These are phyloP conservation scores for Notolabrus celidotus DNA, from an alignment of 2,797 vertebrate species.

Conservation along the genomic window DNA sequence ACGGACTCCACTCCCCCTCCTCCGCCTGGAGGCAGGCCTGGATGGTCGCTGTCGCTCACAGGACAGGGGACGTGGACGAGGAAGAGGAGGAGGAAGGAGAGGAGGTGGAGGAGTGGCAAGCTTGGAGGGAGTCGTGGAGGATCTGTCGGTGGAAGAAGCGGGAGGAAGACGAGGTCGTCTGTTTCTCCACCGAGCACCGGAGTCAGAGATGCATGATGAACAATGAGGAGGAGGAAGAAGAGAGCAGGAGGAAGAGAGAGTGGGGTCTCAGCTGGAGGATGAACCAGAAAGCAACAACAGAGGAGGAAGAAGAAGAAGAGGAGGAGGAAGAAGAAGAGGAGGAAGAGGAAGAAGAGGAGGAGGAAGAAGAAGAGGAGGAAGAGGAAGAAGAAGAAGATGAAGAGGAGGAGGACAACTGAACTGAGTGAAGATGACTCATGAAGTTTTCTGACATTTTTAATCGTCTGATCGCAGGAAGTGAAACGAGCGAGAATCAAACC, in stretches of 20 bases:
- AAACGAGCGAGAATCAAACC: neutral
- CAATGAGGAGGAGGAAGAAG: conserved; percentile 3
- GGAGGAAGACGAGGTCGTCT: conserved; percentile 51
- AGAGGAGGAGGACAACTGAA: neutral
- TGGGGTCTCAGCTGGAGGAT: conserved; percentile 74
- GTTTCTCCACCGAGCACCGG: conserved; percentile 61
- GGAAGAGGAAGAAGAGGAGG: neutral
- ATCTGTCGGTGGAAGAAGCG: conserved; percentile 50
- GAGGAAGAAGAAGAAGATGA: fast-evolving
- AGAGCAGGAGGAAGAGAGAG: neutral
- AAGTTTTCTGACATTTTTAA: too few species aligned
- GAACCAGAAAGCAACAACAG: conserved; percentile 1
- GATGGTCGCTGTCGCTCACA: conserved; percentile 61
- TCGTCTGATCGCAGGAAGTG: too few species aligned
- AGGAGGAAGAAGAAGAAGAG: neutral
- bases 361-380: neutral
- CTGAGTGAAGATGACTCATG: neutral
- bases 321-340: neutral
- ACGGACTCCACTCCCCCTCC: conserved; percentile 57
- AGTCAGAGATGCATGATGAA: conserved; percentile 19
- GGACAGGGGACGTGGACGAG: conserved; percentile 14
- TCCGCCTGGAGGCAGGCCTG: conserved; percentile 71
- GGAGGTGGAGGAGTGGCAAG: conserved; percentile 22
- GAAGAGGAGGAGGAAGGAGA: conserved; percentile 22
- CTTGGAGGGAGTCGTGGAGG: conserved; percentile 77